Conservation (phyloP, 2,888 invertebrate genomes). For the Spilarctia lutea region DNA sequence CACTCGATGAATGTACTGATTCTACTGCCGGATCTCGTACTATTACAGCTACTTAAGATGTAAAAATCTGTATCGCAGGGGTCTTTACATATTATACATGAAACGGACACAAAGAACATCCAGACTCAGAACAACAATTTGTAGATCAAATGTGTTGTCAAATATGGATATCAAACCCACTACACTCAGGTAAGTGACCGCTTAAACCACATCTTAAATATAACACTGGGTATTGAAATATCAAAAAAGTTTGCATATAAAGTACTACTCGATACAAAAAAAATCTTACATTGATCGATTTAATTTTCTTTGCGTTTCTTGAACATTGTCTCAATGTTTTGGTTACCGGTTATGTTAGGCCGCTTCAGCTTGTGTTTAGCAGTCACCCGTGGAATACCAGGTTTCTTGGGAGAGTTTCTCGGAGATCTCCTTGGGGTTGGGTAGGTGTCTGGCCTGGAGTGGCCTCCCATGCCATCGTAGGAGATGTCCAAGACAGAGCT, state of each 20-base stretch:
- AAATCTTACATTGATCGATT: conserved; percentile 17
- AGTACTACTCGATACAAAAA: neutral
- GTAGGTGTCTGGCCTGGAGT: conserved; percentile 82
- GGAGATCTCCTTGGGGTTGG: conserved; percentile 65
- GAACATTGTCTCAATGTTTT: conserved; percentile 66
- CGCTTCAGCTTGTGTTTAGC: conserved; percentile 70
- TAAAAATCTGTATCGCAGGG: too few relatives aligned
- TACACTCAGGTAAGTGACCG: neutral
- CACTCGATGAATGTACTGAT: too few relatives aligned
- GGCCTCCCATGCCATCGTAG: conserved; percentile 86
- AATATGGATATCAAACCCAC: neutral
- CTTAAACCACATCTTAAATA: neutral
- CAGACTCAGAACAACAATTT: too few relatives aligned
- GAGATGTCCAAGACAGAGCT: conserved; percentile 58
- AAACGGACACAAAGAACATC: neutral
- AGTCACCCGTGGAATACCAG: conserved; percentile 62
- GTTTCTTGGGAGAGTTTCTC: conserved; percentile 39
- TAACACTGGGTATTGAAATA: neutral
- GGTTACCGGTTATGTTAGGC: conserved; percentile 60
- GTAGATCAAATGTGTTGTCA: neutral
- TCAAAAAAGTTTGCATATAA: neutral
- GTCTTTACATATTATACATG: too few relatives aligned
- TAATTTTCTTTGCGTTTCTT: conserved; percentile 47
- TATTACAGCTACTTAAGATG: too few relatives aligned
- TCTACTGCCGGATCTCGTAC: too few relatives aligned